phyloP scores from a whole-genome alignment of 2,888 invertebrate genomes.

The Andrena chrysosceles region DNA sequence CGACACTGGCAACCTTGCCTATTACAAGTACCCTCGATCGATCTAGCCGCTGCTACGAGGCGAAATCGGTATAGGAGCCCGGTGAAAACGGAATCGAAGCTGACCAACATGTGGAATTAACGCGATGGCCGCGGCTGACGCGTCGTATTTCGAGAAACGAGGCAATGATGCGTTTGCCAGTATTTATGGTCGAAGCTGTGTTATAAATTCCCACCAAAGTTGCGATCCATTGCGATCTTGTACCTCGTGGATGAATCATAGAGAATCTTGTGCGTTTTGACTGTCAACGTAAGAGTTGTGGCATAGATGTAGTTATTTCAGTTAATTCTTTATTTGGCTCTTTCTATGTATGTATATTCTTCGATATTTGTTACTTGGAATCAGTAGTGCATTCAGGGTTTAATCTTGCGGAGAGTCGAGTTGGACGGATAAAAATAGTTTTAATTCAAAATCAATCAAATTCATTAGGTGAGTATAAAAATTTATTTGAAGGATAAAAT shows the following conservation, averaged over 20 bases:
- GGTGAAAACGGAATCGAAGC: constrained; percentile 6
- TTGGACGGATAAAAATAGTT: too few relatives aligned
- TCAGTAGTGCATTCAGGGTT: too few relatives aligned
- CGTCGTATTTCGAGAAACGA: constrained; percentile 16
- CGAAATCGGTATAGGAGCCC: neutral
- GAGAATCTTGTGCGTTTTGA: constrained; percentile 29
- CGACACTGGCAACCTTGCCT: constrained; percentile 30
- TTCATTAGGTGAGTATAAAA: too few relatives aligned
- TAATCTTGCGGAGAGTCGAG: too few relatives aligned
- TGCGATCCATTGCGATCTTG: constrained; percentile 5
- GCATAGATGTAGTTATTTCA: neutral
- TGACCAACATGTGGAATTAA: neutral
- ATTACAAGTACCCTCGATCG: constrained; percentile 9
- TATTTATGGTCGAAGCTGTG: constrained; percentile 21
- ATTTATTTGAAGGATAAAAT: too few relatives aligned
- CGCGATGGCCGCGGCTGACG: neutral
- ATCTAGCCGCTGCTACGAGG: neutral
- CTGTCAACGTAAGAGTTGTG: neutral
- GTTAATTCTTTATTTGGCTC: too few relatives aligned
- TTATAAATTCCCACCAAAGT: constrained; percentile 24
- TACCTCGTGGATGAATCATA: constrained; percentile 26
- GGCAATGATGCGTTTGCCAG: constrained; percentile 17
- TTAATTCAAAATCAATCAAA: too few relatives aligned
- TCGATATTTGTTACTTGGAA: too few relatives aligned
- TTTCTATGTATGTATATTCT: too few relatives aligned